phyloP scores from a whole-genome alignment of 2,888 invertebrate genomes.

The Caenorhabditis drosophilae region DNA sequence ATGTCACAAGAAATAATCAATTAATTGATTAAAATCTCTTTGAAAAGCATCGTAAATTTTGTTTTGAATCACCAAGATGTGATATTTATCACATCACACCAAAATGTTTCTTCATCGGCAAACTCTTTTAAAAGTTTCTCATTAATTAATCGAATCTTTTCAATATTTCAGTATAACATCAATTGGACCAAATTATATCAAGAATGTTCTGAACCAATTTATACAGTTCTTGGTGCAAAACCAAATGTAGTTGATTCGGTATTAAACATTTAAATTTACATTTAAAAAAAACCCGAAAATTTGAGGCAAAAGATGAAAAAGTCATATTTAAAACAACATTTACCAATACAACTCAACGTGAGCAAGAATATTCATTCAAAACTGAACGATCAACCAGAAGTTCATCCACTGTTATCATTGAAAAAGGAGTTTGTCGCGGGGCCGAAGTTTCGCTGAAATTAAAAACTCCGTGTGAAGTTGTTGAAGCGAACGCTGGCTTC shows the following conservation, averaged over 20 bases:
- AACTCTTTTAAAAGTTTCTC: too few relatives aligned
- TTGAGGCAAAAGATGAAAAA: constrained; percentile 55
- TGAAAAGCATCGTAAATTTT: too few relatives aligned
- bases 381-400: constrained; percentile 70
- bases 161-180: constrained; percentile 68
- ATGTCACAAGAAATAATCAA: too few relatives aligned
- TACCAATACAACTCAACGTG: constrained; percentile 69
- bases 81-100: too few relatives aligned
- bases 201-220: constrained; percentile 66
- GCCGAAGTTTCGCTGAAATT: constrained; percentile 67
- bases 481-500: constrained; percentile 71
- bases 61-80: too few relatives aligned
- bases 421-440: constrained; percentile 54
- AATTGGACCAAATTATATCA: constrained; percentile 71
- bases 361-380: constrained; percentile 70
- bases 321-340: constrained; percentile 69
- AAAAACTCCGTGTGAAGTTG: constrained; percentile 70
- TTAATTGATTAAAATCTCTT: too few relatives aligned
- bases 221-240: constrained; percentile 47
- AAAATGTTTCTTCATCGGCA: too few relatives aligned
- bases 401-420: constrained; percentile 68
- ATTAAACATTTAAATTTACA: too few relatives aligned
- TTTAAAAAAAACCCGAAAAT: too few relatives aligned
- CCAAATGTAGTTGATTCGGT: constrained; percentile 33
- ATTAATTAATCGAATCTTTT: too few relatives aligned